Conservation (phyloP, 2,113 vertebrate species). For the Daboia siamensis region DNA sequence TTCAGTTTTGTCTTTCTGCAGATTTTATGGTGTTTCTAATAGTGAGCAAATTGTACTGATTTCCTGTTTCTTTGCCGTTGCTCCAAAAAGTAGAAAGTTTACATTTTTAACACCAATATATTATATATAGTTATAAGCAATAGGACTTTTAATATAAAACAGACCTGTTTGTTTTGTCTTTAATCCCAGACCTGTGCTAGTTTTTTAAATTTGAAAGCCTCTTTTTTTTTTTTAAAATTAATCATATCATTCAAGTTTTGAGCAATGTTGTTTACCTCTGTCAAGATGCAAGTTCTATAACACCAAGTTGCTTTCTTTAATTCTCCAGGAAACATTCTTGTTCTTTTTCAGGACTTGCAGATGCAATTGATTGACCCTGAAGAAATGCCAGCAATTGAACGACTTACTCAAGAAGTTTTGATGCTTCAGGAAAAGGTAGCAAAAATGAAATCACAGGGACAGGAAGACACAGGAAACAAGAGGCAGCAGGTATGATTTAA, state of each 20-base stretch:
- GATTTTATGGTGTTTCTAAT: not conserved
- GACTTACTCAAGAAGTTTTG: conserved; percentile 81
- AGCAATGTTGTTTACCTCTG: not conserved
- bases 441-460: conserved; percentile 57
- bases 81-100: not conserved
- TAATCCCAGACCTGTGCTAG: not conserved
- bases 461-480: conserved; percentile 62
- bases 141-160: not conserved
- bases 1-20: not conserved
- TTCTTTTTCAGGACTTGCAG: conserved; percentile 79
- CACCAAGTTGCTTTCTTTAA: conserved; percentile 5
- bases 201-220: not conserved
- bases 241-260: not conserved
- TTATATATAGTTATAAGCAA: not conserved
- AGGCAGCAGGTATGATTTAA: conserved; percentile 73
- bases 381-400: conserved; percentile 80
- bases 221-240: not conserved
- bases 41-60: not conserved
- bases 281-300: not conserved
- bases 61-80: not conserved
- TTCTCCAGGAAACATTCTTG: conserved; percentile 16
- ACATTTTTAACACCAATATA: not conserved
- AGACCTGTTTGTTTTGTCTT: not conserved
- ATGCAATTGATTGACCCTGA: conserved; percentile 82
- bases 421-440: conserved; percentile 78